Evolutionary conservation across 2,888 invertebrate species (phyloP).

Genomic region (Galerucella calmariensis): DNA sequence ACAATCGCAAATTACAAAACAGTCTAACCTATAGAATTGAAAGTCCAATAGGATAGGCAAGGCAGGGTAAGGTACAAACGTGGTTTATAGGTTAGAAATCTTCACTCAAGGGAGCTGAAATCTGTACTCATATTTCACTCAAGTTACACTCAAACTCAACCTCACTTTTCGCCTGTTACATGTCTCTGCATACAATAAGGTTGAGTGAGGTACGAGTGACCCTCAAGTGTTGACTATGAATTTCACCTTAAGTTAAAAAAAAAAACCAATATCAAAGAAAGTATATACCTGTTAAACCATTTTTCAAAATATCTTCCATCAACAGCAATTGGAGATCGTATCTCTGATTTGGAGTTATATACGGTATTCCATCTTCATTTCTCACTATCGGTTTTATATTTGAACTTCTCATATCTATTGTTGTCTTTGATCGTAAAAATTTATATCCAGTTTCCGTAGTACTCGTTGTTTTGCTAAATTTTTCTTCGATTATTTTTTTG

Average conservation of each 20-base stretch:
- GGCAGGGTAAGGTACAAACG: too few species aligned
- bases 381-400: conserved; percentile 60
- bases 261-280: background rate
- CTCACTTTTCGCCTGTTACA: too few species aligned
- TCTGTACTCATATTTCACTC: too few species aligned
- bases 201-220: too few species aligned
- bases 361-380: conserved; percentile 65
- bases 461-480: conserved; percentile 32
- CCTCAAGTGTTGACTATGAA: too few species aligned
- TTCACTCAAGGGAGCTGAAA: too few species aligned
- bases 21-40: too few species aligned
- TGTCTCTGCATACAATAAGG: too few species aligned
- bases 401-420: conserved; percentile 57
- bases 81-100: too few species aligned
- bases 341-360: conserved; percentile 75
- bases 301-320: conserved; percentile 78
- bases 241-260: background rate
- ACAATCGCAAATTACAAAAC: too few species aligned
- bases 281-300: conserved; percentile 62
- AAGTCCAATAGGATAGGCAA: too few species aligned
- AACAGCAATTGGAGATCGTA: conserved; percentile 80
- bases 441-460: conserved; percentile 49
- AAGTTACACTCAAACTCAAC: too few species aligned
- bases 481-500: conserved; percentile 33
- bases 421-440: conserved; percentile 63